A percentile compares a stretch with the other conserved stretches of the same genome.
Conservation (phyloP, 2,113 vertebrate species). For the Centropus bengalensis region DNA sequence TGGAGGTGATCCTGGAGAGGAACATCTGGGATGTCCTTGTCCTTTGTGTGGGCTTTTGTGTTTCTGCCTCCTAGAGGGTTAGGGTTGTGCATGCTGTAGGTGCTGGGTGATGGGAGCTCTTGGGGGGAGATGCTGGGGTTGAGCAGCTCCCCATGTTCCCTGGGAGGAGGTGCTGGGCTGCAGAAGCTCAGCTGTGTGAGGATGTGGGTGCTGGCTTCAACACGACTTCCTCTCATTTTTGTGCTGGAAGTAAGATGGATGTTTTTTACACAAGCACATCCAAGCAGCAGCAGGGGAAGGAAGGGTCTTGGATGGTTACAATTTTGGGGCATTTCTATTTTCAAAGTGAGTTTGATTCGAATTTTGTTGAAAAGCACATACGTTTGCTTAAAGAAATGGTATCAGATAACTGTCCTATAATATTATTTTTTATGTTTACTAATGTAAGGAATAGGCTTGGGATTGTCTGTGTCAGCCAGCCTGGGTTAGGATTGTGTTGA, state of each 20-base stretch:
- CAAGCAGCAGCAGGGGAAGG: background rate
- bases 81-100: rapidly evolving
- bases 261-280: too few relatives aligned
- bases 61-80: background rate
- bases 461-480: background rate
- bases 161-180: background rate
- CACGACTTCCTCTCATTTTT: background rate
- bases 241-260: rapidly evolving
- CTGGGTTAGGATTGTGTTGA: background rate
- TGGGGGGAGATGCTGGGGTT: background rate
- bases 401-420: rapidly evolving
- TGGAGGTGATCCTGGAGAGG: rapidly evolving
- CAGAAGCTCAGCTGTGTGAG: background rate
- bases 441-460: background rate
- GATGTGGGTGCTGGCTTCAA: background rate
- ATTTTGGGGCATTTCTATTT: background rate
- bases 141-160: background rate
- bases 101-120: background rate
- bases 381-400: background rate
- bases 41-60: background rate
- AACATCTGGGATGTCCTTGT: background rate
- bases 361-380: background rate
- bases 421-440: rapidly evolving
- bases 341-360: rapidly evolving
- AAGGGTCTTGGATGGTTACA: background rate